Evolutionary conservation across 2,888 invertebrate genomes (phyloP).

Genomic region (Antitype chi): DNA sequence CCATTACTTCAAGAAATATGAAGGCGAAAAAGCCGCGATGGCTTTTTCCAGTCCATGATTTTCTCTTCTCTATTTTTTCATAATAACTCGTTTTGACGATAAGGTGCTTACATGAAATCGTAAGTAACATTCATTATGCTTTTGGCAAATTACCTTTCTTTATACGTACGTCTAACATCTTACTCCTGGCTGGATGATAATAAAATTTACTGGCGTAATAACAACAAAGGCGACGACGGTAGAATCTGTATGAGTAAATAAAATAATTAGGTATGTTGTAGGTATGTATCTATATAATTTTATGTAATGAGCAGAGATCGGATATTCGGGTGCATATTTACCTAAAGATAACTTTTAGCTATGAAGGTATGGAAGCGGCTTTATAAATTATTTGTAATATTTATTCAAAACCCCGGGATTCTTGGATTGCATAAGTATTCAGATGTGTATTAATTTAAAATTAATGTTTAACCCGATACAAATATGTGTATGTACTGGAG

Average conservation of each 20-base stretch:
- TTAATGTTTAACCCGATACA: no score
- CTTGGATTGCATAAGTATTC: no score
- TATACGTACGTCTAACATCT: neutral
- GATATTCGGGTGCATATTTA: no score
- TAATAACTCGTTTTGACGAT: slow-evolving; percentile 26
- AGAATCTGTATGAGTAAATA: neutral
- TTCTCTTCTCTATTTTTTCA: slow-evolving; percentile 39
- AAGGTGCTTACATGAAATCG: slow-evolving; percentile 38
- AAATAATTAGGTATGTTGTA: slow-evolving; percentile 1
- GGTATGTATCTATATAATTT: neutral
- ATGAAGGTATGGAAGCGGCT: no score
- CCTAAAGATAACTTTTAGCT: no score
- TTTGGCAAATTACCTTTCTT: slow-evolving; percentile 39
- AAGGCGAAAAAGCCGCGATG: slow-evolving; percentile 11
- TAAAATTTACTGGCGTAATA: slow-evolving; percentile 10
- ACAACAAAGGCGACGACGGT: neutral
- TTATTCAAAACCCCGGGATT: no score
- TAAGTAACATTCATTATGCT: slow-evolving; percentile 33
- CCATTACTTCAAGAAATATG: slow-evolving; percentile 50
- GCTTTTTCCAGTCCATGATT: slow-evolving; percentile 50
- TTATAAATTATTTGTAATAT: no score
- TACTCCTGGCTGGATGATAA: neutral
- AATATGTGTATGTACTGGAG: no score
- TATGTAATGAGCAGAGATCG: neutral
- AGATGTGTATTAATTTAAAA: no score